Base-by-base conservation (phyloP, 2,113 vertebrate genomes). In the Aleadryas rufinucha region DNA sequence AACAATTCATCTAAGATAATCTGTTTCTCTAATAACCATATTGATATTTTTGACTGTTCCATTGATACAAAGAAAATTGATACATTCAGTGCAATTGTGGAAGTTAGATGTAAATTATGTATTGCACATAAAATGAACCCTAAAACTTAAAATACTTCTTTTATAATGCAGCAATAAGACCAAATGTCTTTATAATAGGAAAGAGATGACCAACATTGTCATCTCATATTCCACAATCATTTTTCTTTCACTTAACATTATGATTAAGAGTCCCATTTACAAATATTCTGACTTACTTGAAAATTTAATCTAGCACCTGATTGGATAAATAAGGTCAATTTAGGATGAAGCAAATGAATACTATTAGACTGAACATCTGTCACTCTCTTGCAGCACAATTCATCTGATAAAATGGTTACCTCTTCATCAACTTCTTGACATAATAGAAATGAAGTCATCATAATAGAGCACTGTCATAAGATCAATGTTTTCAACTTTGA, bases 401-500 rank as follows among this genome's bases (percentile, higher is more conserved):
- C 49, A 78, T 76, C 61, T 94, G 77, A 87, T 87, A 75, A 97
- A 92, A 96, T 54, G 17, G 79, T 95, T 90, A 78, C 85, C 72
- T 83, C 63, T 93, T 63, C 52, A 92, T 96, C 83, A 92, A 60
- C 94, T 96, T 97, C 92, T 90, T 95, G 77, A 75, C 82, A 93
- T 94, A 88, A 94, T 41, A 92, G 47, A 41, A 96, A 95, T 96
- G 89, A 97, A 96, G 76, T 95, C 57, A 91, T 96, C 82, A 69
- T 87, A 97, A 90, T 70, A 74, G 66, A 96, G 80, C 49, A 87
- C 87, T 97, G 92, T 95, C 64, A 79, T 70, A 96, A 90, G 75
- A 97, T 96, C 90, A 65, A 81, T 96, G 92, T 81, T 89, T 97
- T 91, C 77, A 96, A 78, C 96, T 96, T 97, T 90, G 94, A 95